A percentile compares a stretch with the other conserved stretches of the same genome.
Conservation (phyloP, 2,113 vertebrate genomes). For the Cercopithecus mona region DNA sequence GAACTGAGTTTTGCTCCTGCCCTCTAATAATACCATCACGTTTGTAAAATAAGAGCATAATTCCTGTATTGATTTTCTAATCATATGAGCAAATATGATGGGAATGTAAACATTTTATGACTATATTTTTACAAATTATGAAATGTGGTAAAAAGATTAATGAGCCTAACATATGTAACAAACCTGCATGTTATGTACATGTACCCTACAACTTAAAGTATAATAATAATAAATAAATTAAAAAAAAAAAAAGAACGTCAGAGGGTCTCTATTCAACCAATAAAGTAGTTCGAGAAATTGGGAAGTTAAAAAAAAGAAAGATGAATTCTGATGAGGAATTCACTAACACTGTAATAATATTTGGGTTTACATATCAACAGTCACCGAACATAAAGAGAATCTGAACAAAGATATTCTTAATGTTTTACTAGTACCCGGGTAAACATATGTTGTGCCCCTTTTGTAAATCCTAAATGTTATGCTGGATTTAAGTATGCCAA, state of each 20-base stretch:
- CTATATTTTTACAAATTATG: background rate
- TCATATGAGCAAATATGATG: background rate
- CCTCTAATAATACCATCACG: background rate
- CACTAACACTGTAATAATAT: background rate
- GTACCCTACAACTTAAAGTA: too few relatives aligned
- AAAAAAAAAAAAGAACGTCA: background rate
- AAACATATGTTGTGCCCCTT: background rate
- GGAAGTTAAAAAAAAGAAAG: background rate
- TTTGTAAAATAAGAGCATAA: background rate
- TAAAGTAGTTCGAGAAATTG: background rate
- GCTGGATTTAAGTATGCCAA: background rate
- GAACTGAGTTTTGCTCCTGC: background rate
- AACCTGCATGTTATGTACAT: too few relatives aligned
- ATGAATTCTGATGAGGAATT: background rate
- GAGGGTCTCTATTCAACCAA: background rate
- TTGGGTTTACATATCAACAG: background rate
- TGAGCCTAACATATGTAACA: too few relatives aligned
- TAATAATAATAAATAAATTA: too few relatives aligned
- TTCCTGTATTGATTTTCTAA: background rate
- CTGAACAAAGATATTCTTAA: background rate
- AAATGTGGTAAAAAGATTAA: slow-evolving; percentile 29
- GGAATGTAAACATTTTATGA: background rate
- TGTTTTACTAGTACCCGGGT: background rate
- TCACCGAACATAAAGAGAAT: background rate
- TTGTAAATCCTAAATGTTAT: background rate